Conservation (phyloP, 2,797 vertebrate species). For the Enteromius viviparus region DNA sequence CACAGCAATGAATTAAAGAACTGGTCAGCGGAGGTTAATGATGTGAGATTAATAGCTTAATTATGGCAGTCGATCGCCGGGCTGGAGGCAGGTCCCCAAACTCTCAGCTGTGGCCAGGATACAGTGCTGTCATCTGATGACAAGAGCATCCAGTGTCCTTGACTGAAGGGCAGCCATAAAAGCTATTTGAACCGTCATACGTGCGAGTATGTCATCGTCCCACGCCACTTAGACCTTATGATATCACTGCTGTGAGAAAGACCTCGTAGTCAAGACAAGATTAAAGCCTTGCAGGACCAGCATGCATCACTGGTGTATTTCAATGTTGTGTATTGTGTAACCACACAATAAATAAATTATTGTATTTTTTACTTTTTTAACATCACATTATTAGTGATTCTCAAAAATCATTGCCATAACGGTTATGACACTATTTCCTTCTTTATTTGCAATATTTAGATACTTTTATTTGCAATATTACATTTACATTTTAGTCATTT, state of each 20-base stretch:
- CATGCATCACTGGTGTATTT: not conserved
- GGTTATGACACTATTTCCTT: not conserved
- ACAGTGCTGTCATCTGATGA: conserved; percentile 59
- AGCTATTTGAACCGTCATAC: conserved; percentile 46
- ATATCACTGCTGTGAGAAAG: not conserved
- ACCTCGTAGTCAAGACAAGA: conserved; percentile 19
- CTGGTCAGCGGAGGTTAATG: conserved; percentile 74
- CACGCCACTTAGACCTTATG: conserved; percentile 31
- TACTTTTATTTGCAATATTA: too few relatives aligned
- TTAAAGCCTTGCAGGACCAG: conserved; percentile 8
- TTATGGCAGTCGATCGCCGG: conserved; percentile 69
- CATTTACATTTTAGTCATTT: too few relatives aligned
- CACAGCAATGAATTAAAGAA: conserved; percentile 61
- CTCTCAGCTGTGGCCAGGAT: conserved; percentile 63
- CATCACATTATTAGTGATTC: not conserved
- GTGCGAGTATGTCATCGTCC: conserved; percentile 12
- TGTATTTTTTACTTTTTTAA: not conserved
- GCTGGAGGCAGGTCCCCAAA: conserved; percentile 70
- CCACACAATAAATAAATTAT: not conserved
- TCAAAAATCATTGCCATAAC: not conserved
- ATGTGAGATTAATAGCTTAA: conserved; percentile 81
- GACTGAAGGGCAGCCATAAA: conserved; percentile 60
- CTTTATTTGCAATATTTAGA: not conserved
- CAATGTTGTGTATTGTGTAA: not conserved
- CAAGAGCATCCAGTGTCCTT: conserved; percentile 66